Conservation (phyloP, 2,797 vertebrate genomes). For the Gouania willdenowi region DNA sequence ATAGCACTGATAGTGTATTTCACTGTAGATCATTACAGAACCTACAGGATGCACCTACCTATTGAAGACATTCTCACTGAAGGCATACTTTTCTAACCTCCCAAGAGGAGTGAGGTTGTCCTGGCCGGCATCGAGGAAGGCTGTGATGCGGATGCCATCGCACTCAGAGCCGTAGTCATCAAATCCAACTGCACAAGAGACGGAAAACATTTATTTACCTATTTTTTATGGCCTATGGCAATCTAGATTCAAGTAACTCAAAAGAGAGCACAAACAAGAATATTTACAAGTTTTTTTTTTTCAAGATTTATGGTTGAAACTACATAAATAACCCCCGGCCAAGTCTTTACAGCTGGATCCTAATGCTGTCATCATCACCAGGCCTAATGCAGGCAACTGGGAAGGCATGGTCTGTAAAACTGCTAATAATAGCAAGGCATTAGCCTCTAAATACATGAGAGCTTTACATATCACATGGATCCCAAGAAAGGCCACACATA, state of each 20-base stretch:
- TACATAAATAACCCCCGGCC: slow-evolving; percentile 5
- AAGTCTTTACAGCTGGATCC: slow-evolving; percentile 12
- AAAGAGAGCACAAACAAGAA: background rate
- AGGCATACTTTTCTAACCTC: slow-evolving; percentile 87
- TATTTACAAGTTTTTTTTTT: background rate
- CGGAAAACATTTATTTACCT: background rate
- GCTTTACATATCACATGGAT: slow-evolving; percentile 36
- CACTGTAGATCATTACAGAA: too few species aligned
- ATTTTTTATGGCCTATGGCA: too few species aligned
- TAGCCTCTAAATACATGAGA: slow-evolving; percentile 32
- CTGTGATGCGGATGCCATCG: slow-evolving; percentile 85
- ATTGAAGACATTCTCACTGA: slow-evolving; percentile 90
- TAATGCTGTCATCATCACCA: background rate
- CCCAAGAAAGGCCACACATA: slow-evolving; percentile 17
- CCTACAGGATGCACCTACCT: slow-evolving; percentile 71
- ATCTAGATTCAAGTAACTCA: too few species aligned
- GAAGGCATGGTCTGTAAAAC: slow-evolving; percentile 10
- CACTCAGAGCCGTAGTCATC: slow-evolving; percentile 89
- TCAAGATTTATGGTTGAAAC: background rate
- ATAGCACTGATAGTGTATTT: too few species aligned
- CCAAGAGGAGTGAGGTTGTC: slow-evolving; percentile 84
- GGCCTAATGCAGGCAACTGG: slow-evolving; percentile 14
- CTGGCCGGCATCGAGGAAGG: slow-evolving; percentile 87
- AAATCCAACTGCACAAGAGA: slow-evolving; percentile 81
- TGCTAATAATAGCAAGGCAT: slow-evolving; percentile 38